Base-by-base conservation (phyloP, 2,113 vertebrate species). In the Empidonax traillii region DNA sequence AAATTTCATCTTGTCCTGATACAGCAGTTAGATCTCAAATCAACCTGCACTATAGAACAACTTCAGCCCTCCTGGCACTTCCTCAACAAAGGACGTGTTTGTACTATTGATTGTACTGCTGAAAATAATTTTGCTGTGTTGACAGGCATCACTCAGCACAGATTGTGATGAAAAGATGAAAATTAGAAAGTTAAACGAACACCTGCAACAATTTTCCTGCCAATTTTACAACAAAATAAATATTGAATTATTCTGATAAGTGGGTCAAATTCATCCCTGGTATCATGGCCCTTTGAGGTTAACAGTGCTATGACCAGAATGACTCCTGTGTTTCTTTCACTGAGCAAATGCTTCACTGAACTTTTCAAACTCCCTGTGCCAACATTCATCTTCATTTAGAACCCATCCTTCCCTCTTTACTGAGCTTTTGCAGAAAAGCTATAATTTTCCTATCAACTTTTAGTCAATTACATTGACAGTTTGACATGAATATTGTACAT, bases 71-170 rank as follows among this genome's bases (percentile, higher is more conserved):
- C 88, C 87, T 91, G 85, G 95, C 87, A 96, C 95, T 97, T 94
- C 85, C 66, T 97, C 93, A 89, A 97, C 96, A 97, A 97, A 92
- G 91, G 84, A 94, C 20, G 22, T 63, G 73, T 89, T 97, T 97
- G 96, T 97, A 59, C 75, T 93, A 91, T 78, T 85, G 88, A 96
- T 87, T 95, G 93, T 95, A 78, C 84, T 91, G 94, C 94, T 96
- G 91, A 97, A 96, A 96, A 97, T 97, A 95, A 97, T 96, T 96
- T 87, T 85, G 69, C 74, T 94, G 96, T 56, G 97, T 92, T 94
- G 97, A 97, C 96, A 98, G 94, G 87, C 87, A 82, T 97, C 97
- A 97, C 96, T 98, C 97, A 94, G 72, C 95, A 94, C 79, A 95
- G 90, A 91, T 13, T 77, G 51, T 78, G 91, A 97, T 92, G 94